Evolutionary conservation across 2,888 invertebrate genomes (phyloP), one percentile per base, ranked within the genome.

Genomic region (Polydrusus pterygomalis): DNA sequence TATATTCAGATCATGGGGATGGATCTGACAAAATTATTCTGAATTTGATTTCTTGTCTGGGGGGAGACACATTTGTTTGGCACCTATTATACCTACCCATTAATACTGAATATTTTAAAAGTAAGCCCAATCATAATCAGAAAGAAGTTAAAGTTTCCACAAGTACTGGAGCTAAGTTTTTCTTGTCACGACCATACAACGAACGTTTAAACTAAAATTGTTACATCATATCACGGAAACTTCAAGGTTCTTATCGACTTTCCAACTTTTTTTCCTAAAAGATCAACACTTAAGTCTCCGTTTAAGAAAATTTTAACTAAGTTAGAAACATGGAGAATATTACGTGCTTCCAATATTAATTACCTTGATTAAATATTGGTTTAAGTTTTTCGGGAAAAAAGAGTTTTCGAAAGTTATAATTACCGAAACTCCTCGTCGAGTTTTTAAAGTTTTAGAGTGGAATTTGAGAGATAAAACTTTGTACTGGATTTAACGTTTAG

Each of bases 261-360:
- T 1, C 1, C 25, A 13, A 54, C 25, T 34, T 34, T 58, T 58
- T 58, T 34, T 34, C 15, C 38, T 38, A 2, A 65, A 56, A 68
- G 51, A 51, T 68, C 54, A 51, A 68, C 68, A 43, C 56, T 49
- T 68, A 54, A 68, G 56, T 9, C 25, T 8, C 38, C 38, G 65
- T 43, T 65, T 65, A 40, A 34, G 68, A 25, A 68, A 68, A 38
- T 68, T 68, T 54, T 54, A 38, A 54, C 56, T 20, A 51, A 65
- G 47, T 49, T 65, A 34, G 49, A 8, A 38, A 60, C 38, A 60
- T 30, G 38, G 58, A 5, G 18, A 51, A 30, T 30, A 30, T 51
- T 49, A 15, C 56, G 68, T 68, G 68, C 40, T 25, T 18, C 56
- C 43, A 54, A 68, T 68, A 56, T 56, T 68, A 68, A 68, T 68